Base-by-base conservation (phyloP, 1,140 invertebrate species). In the Caenorhabditis brenneri region DNA sequence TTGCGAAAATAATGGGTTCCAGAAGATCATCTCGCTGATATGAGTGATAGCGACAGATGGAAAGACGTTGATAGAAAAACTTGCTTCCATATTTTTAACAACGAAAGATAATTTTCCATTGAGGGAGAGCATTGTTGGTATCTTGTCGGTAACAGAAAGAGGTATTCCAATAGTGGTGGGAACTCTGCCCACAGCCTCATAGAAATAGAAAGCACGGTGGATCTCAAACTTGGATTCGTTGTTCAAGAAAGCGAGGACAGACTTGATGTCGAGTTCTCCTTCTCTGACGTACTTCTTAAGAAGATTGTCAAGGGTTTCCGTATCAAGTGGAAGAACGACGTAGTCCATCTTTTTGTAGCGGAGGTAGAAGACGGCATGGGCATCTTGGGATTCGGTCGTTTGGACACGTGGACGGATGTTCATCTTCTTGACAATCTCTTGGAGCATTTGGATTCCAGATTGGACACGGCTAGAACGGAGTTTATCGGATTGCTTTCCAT, bases 161-260 rank as follows among this genome's bases (percentile, higher is more conserved):
- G 87, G 87, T 7, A 87, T 22, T 79, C 87, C 87, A 31, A 86
- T 36, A 22, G 86, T 81, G 12, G 87, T 88, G 46, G 87, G 87
- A 12, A 88, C 81, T 49, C 85, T 88, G 22, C 58, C 27, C 12
- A 15, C 39, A 16, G 51, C 15, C 24, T 88, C 87, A 69, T 65
- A 33, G 60, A 81, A 31, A 51, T 51, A 55, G n/a, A 53, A 16
- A 27, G 87, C 87, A 29, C 33, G 53, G 60, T 39, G 46, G 16
- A 74, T 55, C 1, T 79, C 65, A 42, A 88, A 81, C 46, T 78
- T 6, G 55, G 33, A 42, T 22, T 82, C 24, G 10, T 39, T 33
- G 65, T 78, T 85, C 39, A 80, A 49, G 36, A 84, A 24, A 15
- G 31, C 0, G 7, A 88, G 83, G 6, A 79, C 10, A 19, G 24